Conservation (phyloP, 1,140 invertebrate genomes). For the Drepana arcuata region DNA sequence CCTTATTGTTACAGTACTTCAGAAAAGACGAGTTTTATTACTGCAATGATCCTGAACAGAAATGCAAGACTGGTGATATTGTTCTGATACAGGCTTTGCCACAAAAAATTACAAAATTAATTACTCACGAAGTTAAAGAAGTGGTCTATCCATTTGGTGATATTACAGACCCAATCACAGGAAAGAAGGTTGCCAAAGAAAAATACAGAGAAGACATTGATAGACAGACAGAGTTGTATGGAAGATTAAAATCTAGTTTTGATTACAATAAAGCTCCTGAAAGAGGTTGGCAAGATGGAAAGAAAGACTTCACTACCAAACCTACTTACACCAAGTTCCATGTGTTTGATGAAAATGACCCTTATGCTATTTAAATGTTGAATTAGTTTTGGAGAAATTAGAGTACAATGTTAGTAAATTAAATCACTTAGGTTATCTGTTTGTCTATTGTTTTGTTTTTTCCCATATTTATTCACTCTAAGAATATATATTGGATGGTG, state of each 20-base stretch:
- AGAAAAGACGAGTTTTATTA: constrained; percentile 78
- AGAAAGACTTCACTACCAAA: constrained; percentile 84
- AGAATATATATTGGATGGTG: too few species aligned
- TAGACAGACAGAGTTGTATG: constrained; percentile 78
- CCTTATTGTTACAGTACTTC: constrained; percentile 79
- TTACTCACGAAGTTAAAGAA: constrained; percentile 85
- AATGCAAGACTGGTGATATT: constrained; percentile 86
- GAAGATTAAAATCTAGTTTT: constrained; percentile 78
- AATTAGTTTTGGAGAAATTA: constrained; percentile 7
- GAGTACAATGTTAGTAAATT: constrained; percentile 18
- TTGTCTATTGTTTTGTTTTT: too few species aligned
- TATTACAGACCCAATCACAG: constrained; percentile 85
- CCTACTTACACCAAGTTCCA: constrained; percentile 83
- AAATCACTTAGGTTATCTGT: too few species aligned
- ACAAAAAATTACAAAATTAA: constrained; percentile 80
- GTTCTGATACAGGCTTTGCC: constrained; percentile 83
- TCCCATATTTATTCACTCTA: too few species aligned
- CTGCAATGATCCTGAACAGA: constrained; percentile 83
- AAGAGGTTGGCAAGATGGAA: constrained; percentile 85
- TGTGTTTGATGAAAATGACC: constrained; percentile 80
- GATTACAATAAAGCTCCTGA: constrained; percentile 83
- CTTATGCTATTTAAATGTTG: constrained; percentile 71
- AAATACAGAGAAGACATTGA: constrained; percentile 84
- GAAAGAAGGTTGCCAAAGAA: constrained; percentile 81
- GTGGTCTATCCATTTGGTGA: constrained; percentile 87